Evolutionary conservation across 1,140 invertebrate species (phyloP).

Genomic region (Musca domestica): DNA sequence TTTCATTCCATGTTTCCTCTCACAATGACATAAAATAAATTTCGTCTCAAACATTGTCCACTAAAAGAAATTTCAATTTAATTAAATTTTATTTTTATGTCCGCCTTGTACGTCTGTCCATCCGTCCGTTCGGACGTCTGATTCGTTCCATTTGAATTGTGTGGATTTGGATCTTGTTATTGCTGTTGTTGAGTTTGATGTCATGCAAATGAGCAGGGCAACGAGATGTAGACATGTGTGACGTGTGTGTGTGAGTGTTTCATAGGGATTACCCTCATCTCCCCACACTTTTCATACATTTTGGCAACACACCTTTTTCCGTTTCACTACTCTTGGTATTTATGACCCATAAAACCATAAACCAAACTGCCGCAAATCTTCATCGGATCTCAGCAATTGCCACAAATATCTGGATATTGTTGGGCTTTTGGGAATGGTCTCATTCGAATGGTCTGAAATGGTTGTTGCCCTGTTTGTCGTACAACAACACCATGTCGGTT

Average conservation of each 20-base stretch:
- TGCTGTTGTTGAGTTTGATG: too few species aligned
- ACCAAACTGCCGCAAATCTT: constrained; percentile 11
- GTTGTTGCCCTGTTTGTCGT: too few species aligned
- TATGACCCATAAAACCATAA: constrained; percentile 17
- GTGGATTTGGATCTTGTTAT: too few species aligned
- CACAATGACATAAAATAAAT: constrained; percentile 9
- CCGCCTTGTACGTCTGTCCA: neutral
- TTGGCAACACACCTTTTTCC: constrained; percentile 16
- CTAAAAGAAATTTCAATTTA: constrained; percentile 14
- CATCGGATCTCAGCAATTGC: neutral
- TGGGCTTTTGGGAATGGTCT: too few species aligned
- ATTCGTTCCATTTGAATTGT: too few species aligned
- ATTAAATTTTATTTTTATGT: constrained; percentile 19
- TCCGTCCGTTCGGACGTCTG: neutral
- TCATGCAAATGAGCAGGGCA: too few species aligned
- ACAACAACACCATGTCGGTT: neutral
- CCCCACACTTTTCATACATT: neutral
- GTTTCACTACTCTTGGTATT: constrained; percentile 20
- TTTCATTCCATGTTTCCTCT: neutral
- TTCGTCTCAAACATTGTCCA: constrained; percentile 12
- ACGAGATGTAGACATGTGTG: too few species aligned
- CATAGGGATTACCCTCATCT: too few species aligned
- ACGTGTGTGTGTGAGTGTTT: too few species aligned
- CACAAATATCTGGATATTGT: too few species aligned
- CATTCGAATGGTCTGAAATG: too few species aligned